Conservation (phyloP, 1,140 invertebrate species). For the Sitophilus oryzae region DNA sequence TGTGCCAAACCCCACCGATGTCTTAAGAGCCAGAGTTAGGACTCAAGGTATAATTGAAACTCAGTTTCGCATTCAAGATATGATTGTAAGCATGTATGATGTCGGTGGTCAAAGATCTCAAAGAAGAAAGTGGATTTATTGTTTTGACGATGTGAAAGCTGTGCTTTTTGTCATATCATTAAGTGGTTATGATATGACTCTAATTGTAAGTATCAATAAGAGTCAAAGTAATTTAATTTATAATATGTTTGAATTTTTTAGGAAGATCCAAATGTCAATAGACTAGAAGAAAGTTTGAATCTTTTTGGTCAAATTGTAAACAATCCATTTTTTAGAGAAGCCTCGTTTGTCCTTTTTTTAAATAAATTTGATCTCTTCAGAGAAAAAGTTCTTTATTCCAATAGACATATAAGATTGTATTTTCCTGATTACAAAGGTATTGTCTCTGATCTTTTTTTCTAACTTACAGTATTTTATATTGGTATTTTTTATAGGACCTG, state of each 20-base stretch:
- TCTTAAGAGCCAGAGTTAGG: slow-evolving; percentile 63
- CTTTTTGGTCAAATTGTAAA: slow-evolving; percentile 61
- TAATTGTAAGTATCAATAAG: slow-evolving; percentile 46
- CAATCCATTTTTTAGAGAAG: slow-evolving; percentile 58
- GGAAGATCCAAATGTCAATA: slow-evolving; percentile 60
- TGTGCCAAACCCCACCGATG: slow-evolving; percentile 66
- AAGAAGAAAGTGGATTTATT: slow-evolving; percentile 70
- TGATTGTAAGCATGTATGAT: slow-evolving; percentile 58
- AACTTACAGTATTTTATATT: slow-evolving; percentile 2
- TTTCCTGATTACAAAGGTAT: slow-evolving; percentile 55
- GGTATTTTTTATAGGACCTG: slow-evolving; percentile 49
- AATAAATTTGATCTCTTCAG: slow-evolving; percentile 67
- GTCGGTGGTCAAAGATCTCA: slow-evolving; percentile 68
- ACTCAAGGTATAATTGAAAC: slow-evolving; percentile 74
- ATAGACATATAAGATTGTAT: slow-evolving; percentile 54
- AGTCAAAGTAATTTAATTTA: neutral
- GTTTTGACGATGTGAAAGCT: slow-evolving; percentile 62
- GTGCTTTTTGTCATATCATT: slow-evolving; percentile 61
- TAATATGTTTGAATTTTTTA: slow-evolving; percentile 27
- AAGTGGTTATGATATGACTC: slow-evolving; percentile 62
- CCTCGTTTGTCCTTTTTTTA: slow-evolving; percentile 62
- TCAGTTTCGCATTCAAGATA: slow-evolving; percentile 65
- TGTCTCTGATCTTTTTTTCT: slow-evolving; percentile 10
- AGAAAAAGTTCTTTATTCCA: slow-evolving; percentile 60
- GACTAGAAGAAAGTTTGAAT: slow-evolving; percentile 60